Base-by-base conservation (phyloP, 2,888 invertebrate species). In the Stegophylla sp. region DNA sequence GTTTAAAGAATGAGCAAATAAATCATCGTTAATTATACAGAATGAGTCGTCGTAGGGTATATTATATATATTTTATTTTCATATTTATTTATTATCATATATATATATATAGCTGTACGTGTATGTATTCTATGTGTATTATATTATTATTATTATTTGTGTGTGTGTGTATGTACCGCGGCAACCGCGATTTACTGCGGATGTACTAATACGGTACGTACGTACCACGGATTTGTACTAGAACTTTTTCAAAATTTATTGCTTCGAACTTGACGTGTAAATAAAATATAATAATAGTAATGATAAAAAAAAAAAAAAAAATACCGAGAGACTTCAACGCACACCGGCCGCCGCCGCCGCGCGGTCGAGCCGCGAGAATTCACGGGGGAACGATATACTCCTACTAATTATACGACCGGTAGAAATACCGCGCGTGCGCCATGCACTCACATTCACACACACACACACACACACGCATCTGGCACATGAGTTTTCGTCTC, bases 1-100 rank as follows among this genome's bases (percentile, higher is more conserved):
- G 63, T 63, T 74, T 63, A 74, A 63, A 63, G 74, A 63, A 74
- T 51, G 79, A 79, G 69, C 69, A 43, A 79, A 79, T 79, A 79
- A 79, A 79, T 79, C 79, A 79, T 79, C 59, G 61, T 79, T 79
- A 79, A 79, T 79, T 79, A 69, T 67, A 77, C 53, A 20, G 77
- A 77, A 77, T 77, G 77, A 77, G 77, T 67, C 26, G 59, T n/a
- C 17, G 12, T 61, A 61, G 23, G 51, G 63, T 53, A 23, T n/a
- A 53, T 41, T 41, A 43, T 20, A 20, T 9, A 23, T 56, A 56
- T 59, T 51, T 34, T 23, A 28, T 48, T 41, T 75, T 75, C 51
- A 63, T 75, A 64, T 64, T 64, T 75, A 53, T 64, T 75, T 75
- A 75, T 75, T 75, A 64, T 64, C 28, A 26, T 61, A 61, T 28